A percentile compares a stretch with the other conserved stretches of the same genome.
phyloP scores from a whole-genome alignment of 2,113 vertebrate genomes.

The Periophthalmus modestus region DNA sequence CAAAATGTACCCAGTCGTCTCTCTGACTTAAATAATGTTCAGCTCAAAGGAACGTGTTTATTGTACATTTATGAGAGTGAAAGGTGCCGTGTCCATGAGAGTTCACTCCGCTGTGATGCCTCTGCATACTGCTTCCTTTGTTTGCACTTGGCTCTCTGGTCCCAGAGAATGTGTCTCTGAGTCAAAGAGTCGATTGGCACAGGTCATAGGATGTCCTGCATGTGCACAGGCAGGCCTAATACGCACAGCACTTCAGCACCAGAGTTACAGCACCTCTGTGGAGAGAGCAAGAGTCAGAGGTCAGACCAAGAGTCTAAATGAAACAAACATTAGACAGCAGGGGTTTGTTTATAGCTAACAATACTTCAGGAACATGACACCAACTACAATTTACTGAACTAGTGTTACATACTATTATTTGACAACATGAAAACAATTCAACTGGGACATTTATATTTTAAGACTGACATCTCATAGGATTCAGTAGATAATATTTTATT shows the following conservation, averaged over 20 bases:
- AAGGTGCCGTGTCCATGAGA: constrained; percentile 76
- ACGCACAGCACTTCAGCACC: constrained; percentile 27
- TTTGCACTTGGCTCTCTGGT: constrained; percentile 21
- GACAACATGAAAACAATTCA: too few species aligned
- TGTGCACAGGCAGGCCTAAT: constrained; percentile 28
- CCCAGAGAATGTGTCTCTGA: constrained; percentile 37
- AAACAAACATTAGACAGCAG: not conserved
- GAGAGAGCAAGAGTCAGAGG: constrained; percentile 16
- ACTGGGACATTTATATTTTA: too few species aligned
- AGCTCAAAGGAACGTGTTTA: constrained; percentile 52
- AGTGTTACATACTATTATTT: too few species aligned
- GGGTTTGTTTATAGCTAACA: not conserved
- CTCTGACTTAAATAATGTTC: constrained; percentile 87
- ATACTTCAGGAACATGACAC: not conserved
- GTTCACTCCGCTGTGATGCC: constrained; percentile 50
- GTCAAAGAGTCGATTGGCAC: constrained; percentile 59
- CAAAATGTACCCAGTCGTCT: constrained; percentile 86
- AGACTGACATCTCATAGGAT: too few species aligned
- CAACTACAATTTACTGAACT: too few species aligned
- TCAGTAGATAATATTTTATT: constrained; percentile 1
- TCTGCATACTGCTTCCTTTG: constrained; percentile 19
- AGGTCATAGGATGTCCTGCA: constrained; percentile 37
- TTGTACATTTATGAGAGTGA: constrained; percentile 70
- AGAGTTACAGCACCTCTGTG: constrained; percentile 78
- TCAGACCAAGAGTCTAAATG: constrained; percentile 1